Evolutionary conservation across 2,113 vertebrate species (phyloP), one percentile per base, ranked within the genome.

Genomic region (Notarius quadriscutis): DNA sequence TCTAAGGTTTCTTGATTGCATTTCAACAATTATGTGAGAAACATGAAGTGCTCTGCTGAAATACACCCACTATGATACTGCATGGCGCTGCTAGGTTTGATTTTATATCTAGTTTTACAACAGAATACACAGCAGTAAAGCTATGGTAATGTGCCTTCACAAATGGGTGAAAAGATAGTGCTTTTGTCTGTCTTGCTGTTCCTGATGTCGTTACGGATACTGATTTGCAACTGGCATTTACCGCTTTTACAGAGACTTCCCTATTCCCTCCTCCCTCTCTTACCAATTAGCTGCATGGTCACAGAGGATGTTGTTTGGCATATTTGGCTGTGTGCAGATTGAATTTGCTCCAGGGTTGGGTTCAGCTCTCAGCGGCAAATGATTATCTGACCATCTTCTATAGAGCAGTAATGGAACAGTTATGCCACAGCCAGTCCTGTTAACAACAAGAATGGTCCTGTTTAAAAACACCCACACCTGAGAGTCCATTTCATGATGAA

Each of bases 271-370:
- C 87, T 69, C 87, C 87, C 71, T 62, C 69, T 51, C 53, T 17
- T 83, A 55, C 86, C 89, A 88, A 91, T 91, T 89, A 90, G 87
- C 88, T 89, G 82, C 89, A 87, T 87, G 87, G 81, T 84, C 86
- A 89, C 87, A 90, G 81, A 85, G 71, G 85, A 87, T 89, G 87
- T 77, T 84, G 77, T 88, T 88, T 90, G 89, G 78, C 79, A 87
- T 88, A 88, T 89, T 90, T 89, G 88, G 83, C 89, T 90, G 81
- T 85, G 81, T 87, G 89, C 87, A 88, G 84, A 88, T 89, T 90
- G 85, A 90, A 89, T 88, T 90, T 89, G 89, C 83, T 87, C 78
- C 62, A 81, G 89, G 87, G 87, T 88, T 85, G 84, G 85, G 85
- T 83, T 87, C 25, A 25, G 67, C 71, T 90, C 79, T 85, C 78